Base-by-base conservation (phyloP, 2,797 vertebrate genomes). In the Staurois parvus region DNA sequence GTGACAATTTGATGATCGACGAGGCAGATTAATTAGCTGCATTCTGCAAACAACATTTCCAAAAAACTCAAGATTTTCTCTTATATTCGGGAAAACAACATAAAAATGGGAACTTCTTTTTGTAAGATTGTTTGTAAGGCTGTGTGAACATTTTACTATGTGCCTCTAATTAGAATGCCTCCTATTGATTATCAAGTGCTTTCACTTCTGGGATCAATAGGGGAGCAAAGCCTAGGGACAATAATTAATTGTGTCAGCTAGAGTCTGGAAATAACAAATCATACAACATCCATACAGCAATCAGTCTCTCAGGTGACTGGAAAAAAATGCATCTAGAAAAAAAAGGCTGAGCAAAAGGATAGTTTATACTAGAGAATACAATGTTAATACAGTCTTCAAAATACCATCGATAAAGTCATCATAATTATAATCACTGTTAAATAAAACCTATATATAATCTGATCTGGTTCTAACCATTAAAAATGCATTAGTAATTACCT, bases 181-280 rank as follows among this genome's bases (percentile, higher is more conserved):
- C 83, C 24, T 56, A 26, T 83, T 89, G 87, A 79, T 81, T 88
- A 74, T 87, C 90, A 89, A 90, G 82, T 85, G 40, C 76, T 89
- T 88, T 85, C 74, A 56, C 76, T 88, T 87, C 59, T 64, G 64
- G 66, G 34, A 89, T 91, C 90, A 82, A 92, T 90, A 88, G 86
- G 89, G 86, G 82, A 83, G 86, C 84, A 88, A 76, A 89, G 86
- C 88, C 86, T 88, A 66, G 83, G 88, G 84, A 79, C 67, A 88
- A 86, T 89, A 90, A 90, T 88, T 89, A 91, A 91, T 87, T 89
- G 69, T 70, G 79, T 10, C 59, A 81, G 37, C 84, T 81, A 88
- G 79, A 62, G 87, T 72, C 13, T 84, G 77, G 88, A 72, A 91
- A 92, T 82, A 81, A 72, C 77, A 76, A 70, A 45, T 77, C 70